Evolutionary conservation across 1,140 invertebrate species (phyloP).

Genomic region (Drosophila guanche): DNA sequence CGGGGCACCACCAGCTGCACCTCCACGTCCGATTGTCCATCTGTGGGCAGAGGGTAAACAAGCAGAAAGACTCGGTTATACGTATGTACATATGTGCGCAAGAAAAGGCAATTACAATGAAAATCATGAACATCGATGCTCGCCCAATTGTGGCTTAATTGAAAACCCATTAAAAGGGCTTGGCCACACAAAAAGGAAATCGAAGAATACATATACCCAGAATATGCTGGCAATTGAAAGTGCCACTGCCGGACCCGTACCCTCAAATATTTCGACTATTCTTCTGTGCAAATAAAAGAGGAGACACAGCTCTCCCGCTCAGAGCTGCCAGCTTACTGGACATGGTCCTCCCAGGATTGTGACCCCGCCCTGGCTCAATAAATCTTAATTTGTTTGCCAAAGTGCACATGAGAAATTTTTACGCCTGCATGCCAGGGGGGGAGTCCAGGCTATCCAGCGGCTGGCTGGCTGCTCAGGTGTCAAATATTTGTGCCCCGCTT

Average conservation of each 20-base stretch:
- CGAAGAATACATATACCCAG: slow-evolving; percentile 9
- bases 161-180: slow-evolving; percentile 60
- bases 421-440: slow-evolving; percentile 38
- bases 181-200: slow-evolving; percentile 18
- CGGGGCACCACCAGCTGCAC: slow-evolving; percentile 78
- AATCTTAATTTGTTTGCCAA: slow-evolving; percentile 81
- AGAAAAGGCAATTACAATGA: slow-evolving; percentile 27
- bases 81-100: not conserved
- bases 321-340: slow-evolving; percentile 45
- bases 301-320: not conserved
- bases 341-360: slow-evolving; percentile 13
- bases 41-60: slow-evolving; percentile 45
- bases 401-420: slow-evolving; percentile 73
- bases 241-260: not conserved
- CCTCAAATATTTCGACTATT: too few species aligned
- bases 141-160: slow-evolving; percentile 67
- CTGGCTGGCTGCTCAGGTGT: slow-evolving; percentile 25
- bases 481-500: slow-evolving; percentile 58
- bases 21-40: slow-evolving; percentile 82
- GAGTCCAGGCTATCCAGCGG: not conserved
- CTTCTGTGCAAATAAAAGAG: too few species aligned
- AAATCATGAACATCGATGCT: slow-evolving; percentile 13
- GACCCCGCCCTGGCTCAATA: slow-evolving; percentile 50
- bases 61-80: slow-evolving; percentile 13
- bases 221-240: slow-evolving; percentile 54